phyloP scores from a whole-genome alignment of 1,140 invertebrate genomes.

The Listronotus bonariensis region DNA sequence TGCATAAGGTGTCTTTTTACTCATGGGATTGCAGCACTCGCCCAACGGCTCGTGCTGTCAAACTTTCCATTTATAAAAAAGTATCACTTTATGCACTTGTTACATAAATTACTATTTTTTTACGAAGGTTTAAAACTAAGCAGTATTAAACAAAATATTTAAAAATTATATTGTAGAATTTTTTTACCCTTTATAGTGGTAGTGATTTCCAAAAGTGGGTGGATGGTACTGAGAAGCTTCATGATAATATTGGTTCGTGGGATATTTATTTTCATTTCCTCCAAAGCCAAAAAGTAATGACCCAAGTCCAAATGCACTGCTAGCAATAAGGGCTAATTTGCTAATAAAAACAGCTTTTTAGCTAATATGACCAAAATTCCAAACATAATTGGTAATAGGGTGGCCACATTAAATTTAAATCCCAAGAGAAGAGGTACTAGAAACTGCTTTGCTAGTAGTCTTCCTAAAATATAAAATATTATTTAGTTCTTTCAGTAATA shows the following conservation, averaged over 20 bases:
- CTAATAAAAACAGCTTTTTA: conserved; percentile 75
- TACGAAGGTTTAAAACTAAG: no score
- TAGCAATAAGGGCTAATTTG: conserved; percentile 71
- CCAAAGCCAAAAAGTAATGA: conserved; percentile 48
- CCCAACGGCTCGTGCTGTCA: no score
- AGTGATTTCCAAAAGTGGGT: conserved; percentile 33
- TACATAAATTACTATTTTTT: no score
- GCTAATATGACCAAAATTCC: conserved; percentile 69
- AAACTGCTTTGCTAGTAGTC: conserved; percentile 68
- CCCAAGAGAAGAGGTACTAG: conserved; percentile 73
- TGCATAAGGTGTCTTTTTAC: no score
- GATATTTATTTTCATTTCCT: background rate
- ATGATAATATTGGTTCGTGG: conserved; percentile 11
- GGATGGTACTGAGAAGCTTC: conserved; percentile 34
- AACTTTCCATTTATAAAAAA: no score
- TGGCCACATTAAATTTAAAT: conserved; percentile 75
- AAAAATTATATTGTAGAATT: no score
- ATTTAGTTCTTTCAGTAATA: no score
- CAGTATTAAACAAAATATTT: no score
- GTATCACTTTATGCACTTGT: no score
- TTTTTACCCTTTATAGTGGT: conserved; percentile 32
- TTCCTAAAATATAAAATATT: conserved; percentile 61
- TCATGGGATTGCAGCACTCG: no score
- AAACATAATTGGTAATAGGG: conserved; percentile 71
- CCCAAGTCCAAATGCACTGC: conserved; percentile 66